Evolutionary conservation across 2,888 invertebrate genomes (phyloP).

Genomic region (Cephus nigrinus): DNA sequence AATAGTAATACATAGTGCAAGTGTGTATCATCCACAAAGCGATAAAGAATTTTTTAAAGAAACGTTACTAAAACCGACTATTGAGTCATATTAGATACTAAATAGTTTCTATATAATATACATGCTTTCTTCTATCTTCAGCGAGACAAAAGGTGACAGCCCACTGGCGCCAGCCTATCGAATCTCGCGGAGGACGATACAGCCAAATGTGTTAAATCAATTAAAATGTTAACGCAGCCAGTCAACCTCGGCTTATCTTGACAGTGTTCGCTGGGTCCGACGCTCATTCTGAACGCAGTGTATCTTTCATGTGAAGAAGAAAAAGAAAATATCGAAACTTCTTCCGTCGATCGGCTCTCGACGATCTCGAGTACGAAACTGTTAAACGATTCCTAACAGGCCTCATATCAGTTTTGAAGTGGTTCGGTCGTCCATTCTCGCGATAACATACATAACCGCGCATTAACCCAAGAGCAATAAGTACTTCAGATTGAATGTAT

Average conservation of each 20-base stretch:
- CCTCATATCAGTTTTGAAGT: slow-evolving; percentile 12
- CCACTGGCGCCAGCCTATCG: slow-evolving; percentile 40
- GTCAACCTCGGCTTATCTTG: slow-evolving; percentile 41
- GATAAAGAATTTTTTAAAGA: background rate
- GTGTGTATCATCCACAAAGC: background rate
- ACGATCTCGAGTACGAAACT: slow-evolving; percentile 19
- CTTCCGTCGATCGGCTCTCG: background rate
- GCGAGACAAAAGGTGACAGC: slow-evolving; percentile 40
- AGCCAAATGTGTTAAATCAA: slow-evolving; percentile 47
- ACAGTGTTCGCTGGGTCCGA: slow-evolving; percentile 31
- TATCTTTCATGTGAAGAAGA: slow-evolving; percentile 1
- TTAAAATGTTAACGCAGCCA: slow-evolving; percentile 45
- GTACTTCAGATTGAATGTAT: slow-evolving; percentile 17
- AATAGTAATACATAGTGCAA: background rate
- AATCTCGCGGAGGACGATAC: slow-evolving; percentile 38
- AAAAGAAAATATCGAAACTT: background rate
- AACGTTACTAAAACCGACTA: background rate
- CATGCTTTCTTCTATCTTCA: background rate
- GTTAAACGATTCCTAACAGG: slow-evolving; percentile 14
- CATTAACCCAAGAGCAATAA: background rate
- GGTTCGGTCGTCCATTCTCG: background rate
- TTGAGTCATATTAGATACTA: background rate
- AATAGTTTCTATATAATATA: background rate
- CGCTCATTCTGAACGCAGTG: slow-evolving; percentile 2
- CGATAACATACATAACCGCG: background rate